Conservation (phyloP, 2,113 vertebrate genomes). For the Rafetus swinhoei region DNA sequence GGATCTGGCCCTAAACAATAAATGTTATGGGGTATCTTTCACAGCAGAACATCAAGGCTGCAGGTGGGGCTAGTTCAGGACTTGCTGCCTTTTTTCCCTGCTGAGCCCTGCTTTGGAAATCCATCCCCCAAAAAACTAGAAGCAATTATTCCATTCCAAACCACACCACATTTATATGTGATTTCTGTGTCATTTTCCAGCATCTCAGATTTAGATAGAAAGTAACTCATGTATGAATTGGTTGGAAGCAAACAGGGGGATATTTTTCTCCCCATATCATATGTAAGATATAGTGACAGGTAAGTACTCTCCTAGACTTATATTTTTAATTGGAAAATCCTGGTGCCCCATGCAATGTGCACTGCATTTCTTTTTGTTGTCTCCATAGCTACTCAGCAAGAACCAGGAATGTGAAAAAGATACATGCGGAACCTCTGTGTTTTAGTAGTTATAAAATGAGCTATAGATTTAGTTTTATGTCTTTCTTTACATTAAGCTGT, state of each 20-base stretch:
- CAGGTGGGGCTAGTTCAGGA: background rate
- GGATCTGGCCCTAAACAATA: background rate
- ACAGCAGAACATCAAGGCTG: background rate
- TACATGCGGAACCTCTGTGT: background rate
- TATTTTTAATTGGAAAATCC: background rate
- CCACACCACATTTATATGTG: background rate
- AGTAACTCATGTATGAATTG: background rate
- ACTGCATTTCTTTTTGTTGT: background rate
- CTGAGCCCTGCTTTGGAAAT: background rate
- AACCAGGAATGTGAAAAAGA: background rate
- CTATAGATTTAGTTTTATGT: background rate
- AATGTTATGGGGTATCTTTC: background rate
- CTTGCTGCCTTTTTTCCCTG: background rate
- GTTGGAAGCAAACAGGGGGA: background rate
- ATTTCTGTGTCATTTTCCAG: background rate
- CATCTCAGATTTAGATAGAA: background rate
- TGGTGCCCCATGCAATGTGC: background rate
- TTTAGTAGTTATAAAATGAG: background rate
- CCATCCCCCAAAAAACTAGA: fast-evolving
- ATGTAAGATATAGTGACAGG: background rate
- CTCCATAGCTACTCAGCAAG: background rate
- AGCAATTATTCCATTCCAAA: background rate
- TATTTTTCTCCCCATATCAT: background rate
- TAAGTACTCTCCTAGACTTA: background rate
- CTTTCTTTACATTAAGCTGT: background rate